Base-by-base conservation (phyloP, 1,140 invertebrate genomes). In the Himalopsyche phryganea region DNA sequence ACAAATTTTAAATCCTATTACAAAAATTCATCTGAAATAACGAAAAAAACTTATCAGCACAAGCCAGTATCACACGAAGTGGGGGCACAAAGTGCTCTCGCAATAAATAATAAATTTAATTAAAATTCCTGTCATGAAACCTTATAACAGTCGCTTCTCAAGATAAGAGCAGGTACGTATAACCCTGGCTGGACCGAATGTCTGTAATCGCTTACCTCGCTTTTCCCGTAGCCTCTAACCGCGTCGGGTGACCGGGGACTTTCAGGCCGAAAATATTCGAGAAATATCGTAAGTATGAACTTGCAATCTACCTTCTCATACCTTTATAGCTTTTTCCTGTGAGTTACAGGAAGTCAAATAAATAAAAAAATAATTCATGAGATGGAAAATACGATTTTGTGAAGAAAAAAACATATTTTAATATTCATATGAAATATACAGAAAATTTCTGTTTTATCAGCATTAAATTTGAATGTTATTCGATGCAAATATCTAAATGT, bases 91-190 rank as follows among this genome's bases (percentile, higher is more conserved):
- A 60, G 58, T 53, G 58, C 51, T 59, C 51, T 56, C 33, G 61
- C 57, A 63, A 63, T 63, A 63, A 63, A 63, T 63, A 63, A 63
- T 63, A 63, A 63, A 63, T 63, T 63, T 59, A 63, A 63, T 63
- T 63, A 63, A 63, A 63, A 63, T 63, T 63, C 61, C 57, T 55
- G 51, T 63, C 57, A 42, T 58, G 51, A 35, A 50, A 20, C 47
- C 56, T 58, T 59, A 63, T 52, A 63, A 56, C 61, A 56, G 61
- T 47, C 57, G 61, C 57, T 63, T 59, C 48, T 19, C 18, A 28
- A 58, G 60, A 58, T 62, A 62, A 58, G 46, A 48, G 32, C 17
- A 50, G 28, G 19, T 53, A 53, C 45, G 45, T 60, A 53, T 52
- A 47, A 50, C 17, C 40, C 50, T 6, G 44, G 46, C 50, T 35